Evolutionary conservation across 2,113 vertebrate genomes (phyloP).

Genomic region (Sander vitreus): DNA sequence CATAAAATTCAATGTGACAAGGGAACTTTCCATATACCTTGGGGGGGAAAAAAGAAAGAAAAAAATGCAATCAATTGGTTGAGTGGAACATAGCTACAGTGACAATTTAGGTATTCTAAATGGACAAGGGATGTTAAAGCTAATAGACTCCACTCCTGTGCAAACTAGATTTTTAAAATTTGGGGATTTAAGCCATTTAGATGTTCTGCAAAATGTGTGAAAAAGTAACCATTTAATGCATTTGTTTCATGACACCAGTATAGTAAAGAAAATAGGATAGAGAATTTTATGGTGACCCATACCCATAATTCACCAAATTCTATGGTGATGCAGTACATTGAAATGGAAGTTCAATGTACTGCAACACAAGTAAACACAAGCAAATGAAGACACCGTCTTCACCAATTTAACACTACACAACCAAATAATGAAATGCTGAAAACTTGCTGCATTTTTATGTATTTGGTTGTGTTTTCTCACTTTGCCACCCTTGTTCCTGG

Average conservation of each 20-base stretch:
- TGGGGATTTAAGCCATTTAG: not conserved
- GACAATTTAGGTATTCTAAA: conserved; percentile 11
- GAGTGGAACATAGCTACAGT: not conserved
- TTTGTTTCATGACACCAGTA: not conserved
- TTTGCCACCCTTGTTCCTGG: not conserved
- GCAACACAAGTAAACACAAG: not conserved
- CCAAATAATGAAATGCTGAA: not conserved
- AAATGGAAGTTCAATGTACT: too few species aligned
- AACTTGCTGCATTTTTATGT: not conserved
- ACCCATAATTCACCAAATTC: too few species aligned
- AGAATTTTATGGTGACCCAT: not conserved
- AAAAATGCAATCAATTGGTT: not conserved
- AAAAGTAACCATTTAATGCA: not conserved
- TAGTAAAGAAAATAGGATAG: not conserved
- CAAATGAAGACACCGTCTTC: not conserved
- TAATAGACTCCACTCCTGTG: not conserved
- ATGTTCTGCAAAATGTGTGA: not conserved
- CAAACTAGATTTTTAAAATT: not conserved
- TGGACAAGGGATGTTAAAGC: not conserved
- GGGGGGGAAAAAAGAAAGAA: not conserved
- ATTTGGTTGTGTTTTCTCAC: not conserved
- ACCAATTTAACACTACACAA: not conserved
- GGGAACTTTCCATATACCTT: conserved; percentile 28
- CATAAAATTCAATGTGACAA: conserved; percentile 29
- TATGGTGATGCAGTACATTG: too few species aligned